Evolutionary conservation across 2,113 vertebrate genomes (phyloP).

Genomic region (Passer montanus): DNA sequence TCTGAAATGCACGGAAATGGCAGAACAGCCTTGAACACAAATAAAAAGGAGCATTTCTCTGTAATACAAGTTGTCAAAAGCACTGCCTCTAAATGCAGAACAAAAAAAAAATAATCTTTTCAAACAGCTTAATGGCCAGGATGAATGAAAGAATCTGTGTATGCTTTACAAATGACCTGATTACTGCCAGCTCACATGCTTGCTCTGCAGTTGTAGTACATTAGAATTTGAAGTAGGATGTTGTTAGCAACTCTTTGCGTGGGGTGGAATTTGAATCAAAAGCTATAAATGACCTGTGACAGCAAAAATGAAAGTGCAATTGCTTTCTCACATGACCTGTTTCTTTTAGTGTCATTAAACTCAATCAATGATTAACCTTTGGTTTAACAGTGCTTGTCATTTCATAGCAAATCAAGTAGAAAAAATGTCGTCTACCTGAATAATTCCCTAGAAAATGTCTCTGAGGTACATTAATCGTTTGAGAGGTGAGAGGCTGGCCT

Average conservation of each 20-base stretch:
- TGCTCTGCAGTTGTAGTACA: conserved; percentile 60
- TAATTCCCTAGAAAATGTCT: conserved; percentile 61
- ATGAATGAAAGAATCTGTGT: conserved; percentile 57
- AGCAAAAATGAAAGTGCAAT: conserved; percentile 66
- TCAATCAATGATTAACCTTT: conserved; percentile 71
- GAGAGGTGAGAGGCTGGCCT: conserved; percentile 47
- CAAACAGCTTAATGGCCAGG: conserved; percentile 24
- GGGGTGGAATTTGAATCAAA: conserved; percentile 73
- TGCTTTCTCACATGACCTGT: conserved; percentile 64
- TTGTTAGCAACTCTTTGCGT: conserved; percentile 72
- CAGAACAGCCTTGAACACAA: background rate
- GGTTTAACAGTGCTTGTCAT: conserved; percentile 63
- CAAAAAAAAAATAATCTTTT: conserved; percentile 50
- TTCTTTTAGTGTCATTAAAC: conserved; percentile 69
- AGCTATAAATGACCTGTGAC: conserved; percentile 64
- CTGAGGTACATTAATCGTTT: background rate
- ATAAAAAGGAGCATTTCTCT: background rate
- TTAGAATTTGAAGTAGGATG: conserved; percentile 72
- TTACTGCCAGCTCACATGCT: conserved; percentile 57
- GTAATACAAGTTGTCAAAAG: conserved; percentile 40
- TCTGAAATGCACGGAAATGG: background rate
- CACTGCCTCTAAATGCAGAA: background rate
- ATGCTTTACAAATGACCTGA: conserved; percentile 53
- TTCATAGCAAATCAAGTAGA: conserved; percentile 70
- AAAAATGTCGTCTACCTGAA: conserved; percentile 66